Evolutionary conservation across 2,888 invertebrate species (phyloP), one percentile per base, ranked within the genome.

Genomic region (Autographa gamma): DNA sequence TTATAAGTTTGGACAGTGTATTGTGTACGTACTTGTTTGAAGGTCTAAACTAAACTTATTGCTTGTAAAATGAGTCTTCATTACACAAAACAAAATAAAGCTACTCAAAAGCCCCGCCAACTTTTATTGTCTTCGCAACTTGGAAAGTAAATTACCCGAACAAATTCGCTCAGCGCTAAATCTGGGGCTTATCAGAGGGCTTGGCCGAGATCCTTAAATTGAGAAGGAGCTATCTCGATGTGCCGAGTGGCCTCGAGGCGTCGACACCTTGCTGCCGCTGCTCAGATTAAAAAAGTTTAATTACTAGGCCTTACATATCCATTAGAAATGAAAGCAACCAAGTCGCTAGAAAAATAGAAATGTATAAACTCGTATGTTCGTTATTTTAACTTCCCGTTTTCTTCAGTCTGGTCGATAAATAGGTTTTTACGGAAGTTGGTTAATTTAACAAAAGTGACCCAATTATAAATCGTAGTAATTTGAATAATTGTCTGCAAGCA

Each of bases 121-220:
- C 89, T 94, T 94, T 94, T 94, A 94, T 93, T 94, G 93, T 94
- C 93, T 93, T 93, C 91, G 87, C 92, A 93, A 93, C 92, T 94
- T 91, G 88, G 90, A 89, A 91, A 93, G 93, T 94, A 94, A 93
- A 94, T 95, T 94, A 92, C 93, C 89, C 92, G 92, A 92, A 93
- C 93, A 94, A 95, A 94, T 93, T 95, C 93, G 90, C 92, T 93
- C 92, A 90, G 88, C 93, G 91, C 92, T 93, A 93, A 94, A 93
- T 94, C 94, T 92, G 92, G 86, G 89, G 93, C 92, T 93, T 93
- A 94, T 93, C 93, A 92, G 92, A 88, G 88, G 90, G 89, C 87
- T 92, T 86, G 89, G 81, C 87, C 82, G 90, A 91, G 91, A 92
- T 90, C 92, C 92, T 92, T 93, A 92, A 93, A 93, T 92, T 93